Conservation (phyloP, 2,113 vertebrate species). For the Rhabdomys dilectus region DNA sequence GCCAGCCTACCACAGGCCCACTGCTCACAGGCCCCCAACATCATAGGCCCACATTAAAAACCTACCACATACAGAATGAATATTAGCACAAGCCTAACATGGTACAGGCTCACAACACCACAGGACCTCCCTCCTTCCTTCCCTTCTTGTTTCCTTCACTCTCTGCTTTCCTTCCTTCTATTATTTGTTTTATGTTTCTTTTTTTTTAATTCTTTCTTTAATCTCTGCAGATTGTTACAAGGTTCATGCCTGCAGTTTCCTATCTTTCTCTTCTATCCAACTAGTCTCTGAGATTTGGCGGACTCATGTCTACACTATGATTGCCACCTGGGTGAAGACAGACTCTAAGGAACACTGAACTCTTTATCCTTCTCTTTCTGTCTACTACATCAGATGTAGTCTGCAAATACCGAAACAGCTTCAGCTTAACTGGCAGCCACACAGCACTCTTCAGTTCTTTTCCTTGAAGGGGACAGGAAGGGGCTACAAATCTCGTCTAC, state of each 20-base stretch:
- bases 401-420: background rate
- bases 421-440: background rate
- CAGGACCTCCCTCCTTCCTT: background rate
- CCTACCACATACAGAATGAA: background rate
- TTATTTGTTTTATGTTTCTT: background rate
- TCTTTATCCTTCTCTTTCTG: background rate
- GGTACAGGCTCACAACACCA: no score
- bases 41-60: background rate
- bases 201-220: background rate
- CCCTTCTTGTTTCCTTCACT: background rate
- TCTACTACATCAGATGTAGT: background rate
- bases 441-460: background rate
- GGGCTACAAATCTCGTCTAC: background rate
- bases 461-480: background rate
- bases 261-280: background rate
- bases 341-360: background rate
- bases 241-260: background rate
- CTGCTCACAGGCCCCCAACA: background rate
- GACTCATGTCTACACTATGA: background rate
- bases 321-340: background rate
- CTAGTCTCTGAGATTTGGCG: background rate
- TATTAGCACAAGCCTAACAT: background rate
- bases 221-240: background rate
- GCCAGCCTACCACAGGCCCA: no score
- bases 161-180: background rate